phyloP scores from a whole-genome alignment of 2,888 invertebrate species.

The Drosophila nigricruria region DNA sequence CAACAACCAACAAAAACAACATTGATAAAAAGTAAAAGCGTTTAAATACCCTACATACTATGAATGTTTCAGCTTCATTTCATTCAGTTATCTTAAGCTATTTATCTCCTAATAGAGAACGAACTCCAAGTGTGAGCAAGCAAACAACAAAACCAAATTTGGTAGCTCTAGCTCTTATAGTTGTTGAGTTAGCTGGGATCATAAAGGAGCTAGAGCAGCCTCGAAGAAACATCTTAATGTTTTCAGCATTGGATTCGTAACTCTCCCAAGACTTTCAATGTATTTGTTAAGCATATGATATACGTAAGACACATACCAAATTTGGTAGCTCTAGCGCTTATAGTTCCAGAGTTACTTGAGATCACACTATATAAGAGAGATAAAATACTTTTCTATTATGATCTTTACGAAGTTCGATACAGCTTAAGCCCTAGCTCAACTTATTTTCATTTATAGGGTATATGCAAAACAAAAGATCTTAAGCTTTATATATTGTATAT shows the following conservation, averaged over 20 bases:
- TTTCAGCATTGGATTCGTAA: background rate
- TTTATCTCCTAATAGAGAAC: background rate
- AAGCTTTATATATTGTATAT: constrained; percentile 10
- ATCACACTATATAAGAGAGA: background rate
- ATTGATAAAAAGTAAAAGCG: constrained; percentile 13
- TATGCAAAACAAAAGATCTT: constrained; percentile 16
- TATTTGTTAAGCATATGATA: background rate
- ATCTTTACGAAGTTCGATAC: too few relatives aligned
- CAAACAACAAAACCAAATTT: background rate
- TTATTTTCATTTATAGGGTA: constrained; percentile 24
- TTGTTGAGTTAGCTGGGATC: background rate
- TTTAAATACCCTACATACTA: constrained; percentile 1
- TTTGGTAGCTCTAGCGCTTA: background rate
- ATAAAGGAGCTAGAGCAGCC: background rate
- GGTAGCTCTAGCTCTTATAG: background rate
- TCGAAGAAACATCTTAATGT: too few relatives aligned
- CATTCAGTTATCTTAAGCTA: background rate
- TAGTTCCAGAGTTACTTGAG: background rate
- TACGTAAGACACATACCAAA: background rate
- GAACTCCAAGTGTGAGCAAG: background rate
- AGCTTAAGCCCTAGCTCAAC: too few relatives aligned
- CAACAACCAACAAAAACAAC: background rate
- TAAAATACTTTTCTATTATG: too few relatives aligned
- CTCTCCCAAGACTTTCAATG: background rate
- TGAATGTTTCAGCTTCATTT: background rate